Percentiles rank a stretch among this genome's conserved stretches.
These are phyloP conservation scores for Brachyptera putata DNA, from an alignment of 2,888 invertebrate genomes.

Conservation along the genomic window DNA sequence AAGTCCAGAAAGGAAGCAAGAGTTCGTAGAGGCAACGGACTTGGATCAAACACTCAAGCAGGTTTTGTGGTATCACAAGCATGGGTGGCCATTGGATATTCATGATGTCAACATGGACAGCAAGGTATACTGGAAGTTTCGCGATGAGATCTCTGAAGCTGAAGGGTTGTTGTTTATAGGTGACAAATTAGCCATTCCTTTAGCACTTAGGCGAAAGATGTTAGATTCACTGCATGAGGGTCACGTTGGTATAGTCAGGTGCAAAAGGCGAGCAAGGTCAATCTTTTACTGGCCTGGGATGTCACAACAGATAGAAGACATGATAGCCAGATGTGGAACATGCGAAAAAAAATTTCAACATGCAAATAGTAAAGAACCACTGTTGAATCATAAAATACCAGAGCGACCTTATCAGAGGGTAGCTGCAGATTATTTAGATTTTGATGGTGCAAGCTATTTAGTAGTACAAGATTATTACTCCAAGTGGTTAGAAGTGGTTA, in stretches of 20 bases:
- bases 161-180: slow-evolving; percentile 12
- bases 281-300: slow-evolving; percentile 17
- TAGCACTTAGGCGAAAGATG: not conserved
- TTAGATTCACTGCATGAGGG: slow-evolving; percentile 14
- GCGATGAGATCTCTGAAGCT: not conserved
- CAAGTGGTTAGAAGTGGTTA: slow-evolving; percentile 35
- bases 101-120: not conserved
- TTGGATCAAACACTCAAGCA: not conserved
- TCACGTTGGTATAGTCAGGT: slow-evolving; percentile 11
- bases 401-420: slow-evolving; percentile 37
- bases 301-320: not conserved
- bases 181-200: not conserved
- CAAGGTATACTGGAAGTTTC: not conserved
- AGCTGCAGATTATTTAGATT: slow-evolving; percentile 38
- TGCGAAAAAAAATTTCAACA: slow-evolving; percentile 8
- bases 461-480: slow-evolving; percentile 37
- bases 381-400: slow-evolving; percentile 36
- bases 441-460: slow-evolving; percentile 32
- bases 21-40: not conserved
- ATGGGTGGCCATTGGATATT: slow-evolving; percentile 12
- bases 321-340: slow-evolving; percentile 3
- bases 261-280: not conserved
- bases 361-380: slow-evolving; percentile 31
- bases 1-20: not conserved
- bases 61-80: not conserved